Evolutionary conservation across 2,888 invertebrate genomes (phyloP), one percentile per base, ranked within the genome.

Genomic region (Agrotis clavis): DNA sequence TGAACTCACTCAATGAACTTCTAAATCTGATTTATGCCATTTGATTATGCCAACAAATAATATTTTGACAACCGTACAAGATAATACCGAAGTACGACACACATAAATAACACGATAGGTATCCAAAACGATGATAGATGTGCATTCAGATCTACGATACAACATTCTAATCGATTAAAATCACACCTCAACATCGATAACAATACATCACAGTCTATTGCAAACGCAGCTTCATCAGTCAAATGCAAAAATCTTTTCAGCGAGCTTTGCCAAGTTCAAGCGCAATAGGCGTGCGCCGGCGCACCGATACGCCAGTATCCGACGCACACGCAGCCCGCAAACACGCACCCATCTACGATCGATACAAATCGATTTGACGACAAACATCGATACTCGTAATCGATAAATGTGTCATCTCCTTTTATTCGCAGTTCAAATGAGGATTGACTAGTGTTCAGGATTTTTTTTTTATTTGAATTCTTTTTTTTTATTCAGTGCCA

Each of bases 201-300:
- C 83, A 82, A 82, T 82, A 75, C 64, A 83, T 79, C 80, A 80
- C 60, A 67, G 79, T 67, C 79, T 59, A 77, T 65, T 77, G 71
- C 69, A 78, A 71, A 77, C 63, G 68, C 69, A 81, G 80, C 79
- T 75, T 82, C 86, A 83, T 81, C 77, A 75, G 61, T 83, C 82
- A 87, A 89, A 89, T 90, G 91, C 90, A 89, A 92, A 93, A 93
- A 92, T 92, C 89, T 92, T 92, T 92, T 91, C 91, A 92, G 90
- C 87, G 85, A 88, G 88, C 89, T 90, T 90, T 92, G 94, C 93
- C 94, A 95, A 95, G 95, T 95, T 96, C 95, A 95, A 93, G 92
- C 93, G 90, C 92, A 89, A 89, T 66, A 86, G 82, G 78, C 85
- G 88, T 82, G 87, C 88, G 87, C 86, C 86, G 83, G 88, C 89